These are phyloP conservation scores for Tineola bisselliella DNA, from an alignment of 2,888 invertebrate species.

Conservation along the genomic window DNA sequence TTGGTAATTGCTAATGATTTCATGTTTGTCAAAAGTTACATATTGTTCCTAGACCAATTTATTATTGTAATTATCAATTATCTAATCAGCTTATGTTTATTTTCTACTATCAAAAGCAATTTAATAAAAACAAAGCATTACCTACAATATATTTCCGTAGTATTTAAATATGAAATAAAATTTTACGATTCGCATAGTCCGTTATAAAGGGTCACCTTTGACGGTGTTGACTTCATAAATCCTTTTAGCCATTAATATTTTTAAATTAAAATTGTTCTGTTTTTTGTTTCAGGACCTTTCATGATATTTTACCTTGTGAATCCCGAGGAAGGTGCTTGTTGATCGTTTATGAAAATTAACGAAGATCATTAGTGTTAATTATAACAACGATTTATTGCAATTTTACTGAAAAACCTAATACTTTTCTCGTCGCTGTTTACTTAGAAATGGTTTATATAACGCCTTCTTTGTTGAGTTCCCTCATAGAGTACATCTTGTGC, in stretches of 20 bases:
- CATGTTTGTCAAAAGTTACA: background rate
- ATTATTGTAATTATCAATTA: too few relatives aligned
- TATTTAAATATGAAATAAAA: background rate
- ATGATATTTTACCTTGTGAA: slow-evolving; percentile 7
- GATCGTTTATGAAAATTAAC: slow-evolving; percentile 6
- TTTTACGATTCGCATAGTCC: background rate
- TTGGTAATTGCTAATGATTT: background rate
- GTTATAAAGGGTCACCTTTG: background rate
- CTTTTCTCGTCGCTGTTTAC: background rate
- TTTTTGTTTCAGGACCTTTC: slow-evolving; percentile 14
- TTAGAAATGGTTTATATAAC: too few relatives aligned
- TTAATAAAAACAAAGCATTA: too few relatives aligned
- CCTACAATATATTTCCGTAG: background rate
- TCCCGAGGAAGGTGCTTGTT: slow-evolving; percentile 14
- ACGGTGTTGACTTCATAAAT: background rate
- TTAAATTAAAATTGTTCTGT: background rate
- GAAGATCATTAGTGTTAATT: background rate
- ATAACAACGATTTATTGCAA: background rate
- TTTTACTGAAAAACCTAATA: background rate
- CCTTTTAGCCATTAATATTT: background rate
- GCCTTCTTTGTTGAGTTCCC: too few relatives aligned
- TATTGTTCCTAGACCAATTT: too few relatives aligned
- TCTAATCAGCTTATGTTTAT: too few relatives aligned
- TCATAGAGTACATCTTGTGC: background rate
- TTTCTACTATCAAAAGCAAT: too few relatives aligned